Base-by-base conservation (phyloP, 2,888 invertebrate genomes). In the Cordilura impudica region DNA sequence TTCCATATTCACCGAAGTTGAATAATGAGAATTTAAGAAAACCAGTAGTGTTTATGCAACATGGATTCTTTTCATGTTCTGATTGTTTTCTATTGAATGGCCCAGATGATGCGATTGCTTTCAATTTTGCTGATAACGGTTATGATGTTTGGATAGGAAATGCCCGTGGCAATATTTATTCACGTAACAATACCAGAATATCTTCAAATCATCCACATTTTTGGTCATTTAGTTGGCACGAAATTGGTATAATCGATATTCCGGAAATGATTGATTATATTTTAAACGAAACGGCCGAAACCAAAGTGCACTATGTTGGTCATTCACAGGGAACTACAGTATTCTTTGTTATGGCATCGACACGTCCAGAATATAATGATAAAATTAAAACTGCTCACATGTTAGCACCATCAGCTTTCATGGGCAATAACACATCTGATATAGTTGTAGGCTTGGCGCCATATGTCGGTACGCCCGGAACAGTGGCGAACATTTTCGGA, bases 71-170 rank as follows among this genome's bases (percentile, higher is more conserved):
- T 80, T 86, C 87, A 65, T 93, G 93, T 16, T 94, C 95, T 0
- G 92, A 93, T 21, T 93, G 94, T 85, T 96, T 93, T 92, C 90
- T 96, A 4, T 88, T 94, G 54, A 93, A 94, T 87, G 93, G 94
- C 0, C 93, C 93, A 4, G 91, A 92, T 54, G 91, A 91, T 81
- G 92, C 92, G 29, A 89, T 95, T 60, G 86, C 87, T 21, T 92
- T 90, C 88, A 88, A 7, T 93, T 94, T 83, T 85, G 89, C n/a
- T n/a, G n/a, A n/a, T n/a, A n/a, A n/a, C n/a, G n/a, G n/a, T n/a
- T n/a, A n/a, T n/a, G n/a, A n/a, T n/a, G n/a, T n/a, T n/a, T n/a
- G n/a, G n/a, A n/a, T n/a, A n/a, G n/a, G n/a, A n/a, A n/a, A n/a
- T n/a, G n/a, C n/a, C n/a, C n/a, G n/a, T n/a, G n/a, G n/a, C n/a